Base-by-base conservation (phyloP, 1,140 invertebrate species). In the Spodoptera frugiperda region DNA sequence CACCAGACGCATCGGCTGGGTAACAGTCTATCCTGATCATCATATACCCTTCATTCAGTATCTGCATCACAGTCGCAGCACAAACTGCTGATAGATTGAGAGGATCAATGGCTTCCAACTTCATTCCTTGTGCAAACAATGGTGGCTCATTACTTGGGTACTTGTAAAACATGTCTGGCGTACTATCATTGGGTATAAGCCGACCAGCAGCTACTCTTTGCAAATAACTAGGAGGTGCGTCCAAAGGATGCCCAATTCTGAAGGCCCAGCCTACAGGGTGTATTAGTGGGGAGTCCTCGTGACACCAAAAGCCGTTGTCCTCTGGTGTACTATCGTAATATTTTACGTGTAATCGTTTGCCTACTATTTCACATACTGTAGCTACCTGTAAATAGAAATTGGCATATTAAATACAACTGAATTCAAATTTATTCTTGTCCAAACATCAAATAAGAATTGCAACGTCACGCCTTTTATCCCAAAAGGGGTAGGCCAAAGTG, bases 11-110 rank as follows among this genome's bases (percentile, higher is more conserved):
- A 84, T 98, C 97, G 19, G 96, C 96, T 48, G 98, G 97, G 88
- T 98, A 98, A 63, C 97, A 97, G 89, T 99, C 98, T 82, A 99
- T 98, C 68, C 97, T 96, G 78, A 99, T 98, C 98, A 99, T 99
- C 87, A 99, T 96, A 88, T 98, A 99, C 68, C 98, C 97, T 88
- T 98, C 97, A 76, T 97, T 96, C 9, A 99, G 92, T 48, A 99
- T 98, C 91, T 98, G 97, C 96, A 98, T 98, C 8, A 99, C 97
- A 0, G 98, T 99, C 0, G 98, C 98, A 0, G 98, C 98, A 94
- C 98, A 99, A 68, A 99, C 98, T 0, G 98, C 96, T 1, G 98
- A 98, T 10, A 99, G 94, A 93, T 99, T 99, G 0, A 99, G 94
- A 0, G 98, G 99, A 95, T 99, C 98, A 59, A 99, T 98, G 0